Evolutionary conservation across 2,888 invertebrate genomes (phyloP).

Genomic region (Tenthredo mesomela): DNA sequence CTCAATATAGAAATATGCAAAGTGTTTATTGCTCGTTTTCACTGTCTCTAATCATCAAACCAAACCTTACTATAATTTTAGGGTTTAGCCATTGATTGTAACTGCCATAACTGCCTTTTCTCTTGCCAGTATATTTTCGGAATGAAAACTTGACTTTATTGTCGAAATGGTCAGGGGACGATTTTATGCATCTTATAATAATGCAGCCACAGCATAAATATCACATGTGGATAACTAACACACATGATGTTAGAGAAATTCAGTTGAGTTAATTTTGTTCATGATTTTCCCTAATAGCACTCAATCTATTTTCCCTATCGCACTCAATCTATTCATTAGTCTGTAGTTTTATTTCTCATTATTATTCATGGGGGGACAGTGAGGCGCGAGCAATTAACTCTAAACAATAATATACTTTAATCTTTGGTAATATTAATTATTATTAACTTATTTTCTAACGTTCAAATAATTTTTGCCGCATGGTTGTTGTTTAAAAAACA

Average conservation of each 20-base stretch:
- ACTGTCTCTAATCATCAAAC: neutral
- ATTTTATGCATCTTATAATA: neutral
- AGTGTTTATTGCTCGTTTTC: conserved; percentile 28
- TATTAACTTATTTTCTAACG: neutral
- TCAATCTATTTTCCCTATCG: neutral
- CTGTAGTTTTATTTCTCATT: neutral
- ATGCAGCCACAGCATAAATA: neutral
- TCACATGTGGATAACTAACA: neutral
- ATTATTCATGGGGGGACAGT: neutral
- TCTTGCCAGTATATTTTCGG: too few species aligned
- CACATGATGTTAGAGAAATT: neutral
- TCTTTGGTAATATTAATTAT: neutral
- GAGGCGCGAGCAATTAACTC: neutral
- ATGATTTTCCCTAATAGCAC: neutral
- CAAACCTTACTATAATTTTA: too few species aligned
- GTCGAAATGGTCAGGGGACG: neutral
- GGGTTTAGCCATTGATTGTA: neutral
- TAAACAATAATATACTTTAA: neutral
- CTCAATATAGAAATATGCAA: conserved; percentile 5
- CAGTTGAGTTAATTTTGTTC: neutral
- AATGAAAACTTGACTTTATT: neutral
- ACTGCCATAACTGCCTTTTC: neutral
- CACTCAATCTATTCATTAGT: neutral
- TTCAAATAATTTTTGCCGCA: neutral
- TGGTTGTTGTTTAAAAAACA: neutral